Evolutionary conservation across 1,140 invertebrate species (phyloP).

Genomic region (Apis cerana): DNA sequence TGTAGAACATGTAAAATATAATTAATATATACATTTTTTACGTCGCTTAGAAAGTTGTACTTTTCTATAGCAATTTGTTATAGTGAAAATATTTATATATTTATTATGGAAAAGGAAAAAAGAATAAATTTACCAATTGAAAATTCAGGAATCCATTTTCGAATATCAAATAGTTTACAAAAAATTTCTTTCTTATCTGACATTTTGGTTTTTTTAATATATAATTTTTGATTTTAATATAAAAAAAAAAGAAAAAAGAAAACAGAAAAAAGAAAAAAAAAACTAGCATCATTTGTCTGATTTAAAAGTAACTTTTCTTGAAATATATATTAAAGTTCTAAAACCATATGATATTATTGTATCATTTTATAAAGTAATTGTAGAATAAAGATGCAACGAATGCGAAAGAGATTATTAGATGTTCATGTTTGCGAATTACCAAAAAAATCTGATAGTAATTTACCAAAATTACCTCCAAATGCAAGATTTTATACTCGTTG

Average conservation of each 20-base stretch:
- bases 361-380: background rate
- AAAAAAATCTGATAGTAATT: conserved; percentile 65
- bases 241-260: background rate
- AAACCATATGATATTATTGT: background rate
- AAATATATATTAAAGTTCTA: background rate
- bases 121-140: conserved; percentile 57
- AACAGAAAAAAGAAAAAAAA: no score
- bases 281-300: background rate
- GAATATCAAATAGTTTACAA: conserved; percentile 33
- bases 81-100: background rate
- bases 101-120: conserved; percentile 42
- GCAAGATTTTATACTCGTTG: conserved; percentile 55
- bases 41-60: conserved; percentile 1
- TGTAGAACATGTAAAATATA: conserved; percentile 34
- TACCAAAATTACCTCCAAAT: conserved; percentile 71
- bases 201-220: background rate
- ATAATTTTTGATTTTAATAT: background rate
- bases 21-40: conserved; percentile 56
- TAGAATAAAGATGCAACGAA: background rate
- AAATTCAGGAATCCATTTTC: conserved; percentile 64
- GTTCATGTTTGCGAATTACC: conserved; percentile 68
- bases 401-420: conserved; percentile 4
- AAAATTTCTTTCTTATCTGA: conserved; percentile 1
- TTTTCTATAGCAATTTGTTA: conserved; percentile 2
- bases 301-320: conserved; percentile 5